These are phyloP conservation scores for Drosophila mercatorum DNA, from an alignment of 2,888 invertebrate species.

Conservation along the genomic window DNA sequence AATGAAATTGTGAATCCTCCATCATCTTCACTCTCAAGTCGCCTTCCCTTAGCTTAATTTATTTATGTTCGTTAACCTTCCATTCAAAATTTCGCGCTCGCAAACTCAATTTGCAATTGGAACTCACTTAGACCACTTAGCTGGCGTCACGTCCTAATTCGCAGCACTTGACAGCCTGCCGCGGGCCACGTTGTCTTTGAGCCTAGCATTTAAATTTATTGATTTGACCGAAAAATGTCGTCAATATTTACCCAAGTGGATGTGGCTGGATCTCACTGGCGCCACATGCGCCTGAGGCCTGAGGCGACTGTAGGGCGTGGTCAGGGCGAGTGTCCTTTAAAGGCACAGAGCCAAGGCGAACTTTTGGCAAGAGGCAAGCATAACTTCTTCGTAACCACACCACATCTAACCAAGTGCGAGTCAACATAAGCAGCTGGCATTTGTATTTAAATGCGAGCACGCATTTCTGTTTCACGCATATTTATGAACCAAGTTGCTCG, in stretches of 20 bases:
- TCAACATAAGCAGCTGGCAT: slow-evolving; percentile 42
- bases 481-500: slow-evolving; percentile 36
- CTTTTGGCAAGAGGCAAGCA: slow-evolving; percentile 13
- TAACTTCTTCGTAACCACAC: slow-evolving; percentile 13
- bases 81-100: background rate
- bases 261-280: slow-evolving; percentile 26
- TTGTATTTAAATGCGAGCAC: slow-evolving; percentile 59
- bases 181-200: slow-evolving; percentile 26
- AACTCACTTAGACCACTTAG: slow-evolving; percentile 31
- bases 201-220: slow-evolving; percentile 57
- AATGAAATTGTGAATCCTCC: too few species aligned
- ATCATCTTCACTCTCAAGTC: background rate
- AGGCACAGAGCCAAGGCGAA: slow-evolving; percentile 14
- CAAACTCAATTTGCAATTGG: slow-evolving; percentile 41
- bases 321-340: slow-evolving; percentile 7
- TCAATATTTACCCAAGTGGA: background rate
- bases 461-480: slow-evolving; percentile 49
- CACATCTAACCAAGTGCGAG: background rate
- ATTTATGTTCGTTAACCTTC: slow-evolving; percentile 6
- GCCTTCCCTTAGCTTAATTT: background rate
- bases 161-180: slow-evolving; percentile 22
- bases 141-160: background rate
- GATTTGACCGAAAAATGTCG: slow-evolving; percentile 42
- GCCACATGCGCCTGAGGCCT: slow-evolving; percentile 23
- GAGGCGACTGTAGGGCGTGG: slow-evolving; percentile 25